Evolutionary conservation across 2,113 vertebrate species (phyloP).

Genomic region (Saguinus midas): DNA sequence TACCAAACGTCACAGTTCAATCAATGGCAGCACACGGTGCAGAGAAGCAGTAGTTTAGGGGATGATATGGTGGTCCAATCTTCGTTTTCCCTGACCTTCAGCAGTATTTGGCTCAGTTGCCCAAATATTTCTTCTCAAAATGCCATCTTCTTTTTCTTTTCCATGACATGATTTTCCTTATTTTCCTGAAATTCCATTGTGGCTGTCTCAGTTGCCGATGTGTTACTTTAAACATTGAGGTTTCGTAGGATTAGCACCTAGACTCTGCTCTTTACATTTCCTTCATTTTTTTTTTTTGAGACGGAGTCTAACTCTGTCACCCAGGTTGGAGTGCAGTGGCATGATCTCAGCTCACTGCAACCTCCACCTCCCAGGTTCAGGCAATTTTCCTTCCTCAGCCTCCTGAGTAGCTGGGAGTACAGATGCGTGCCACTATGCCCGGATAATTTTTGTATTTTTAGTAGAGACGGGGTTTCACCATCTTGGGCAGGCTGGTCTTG

Average conservation of each 20-base stretch:
- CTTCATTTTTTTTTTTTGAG: not conserved
- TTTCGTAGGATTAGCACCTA: not conserved
- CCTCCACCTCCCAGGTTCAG: too few species aligned
- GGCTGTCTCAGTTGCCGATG: not conserved
- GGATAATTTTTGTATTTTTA: too few species aligned
- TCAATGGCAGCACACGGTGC: not conserved
- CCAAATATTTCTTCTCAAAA: not conserved
- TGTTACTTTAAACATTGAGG: not conserved
- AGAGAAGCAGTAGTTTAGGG: not conserved
- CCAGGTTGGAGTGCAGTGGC: too few species aligned
- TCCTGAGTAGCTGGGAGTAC: too few species aligned
- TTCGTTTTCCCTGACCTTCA: not conserved
- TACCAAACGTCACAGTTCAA: not conserved
- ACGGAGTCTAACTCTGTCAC: too few species aligned
- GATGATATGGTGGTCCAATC: rapidly evolving
- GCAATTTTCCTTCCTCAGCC: too few species aligned
- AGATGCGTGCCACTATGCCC: rapidly evolving
- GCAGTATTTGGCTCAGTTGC: not conserved
- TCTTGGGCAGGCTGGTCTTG: too few species aligned
- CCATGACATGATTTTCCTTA: not conserved
- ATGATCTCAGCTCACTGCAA: too few species aligned
- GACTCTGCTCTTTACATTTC: not conserved
- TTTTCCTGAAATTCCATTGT: not conserved
- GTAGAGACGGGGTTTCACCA: too few species aligned
- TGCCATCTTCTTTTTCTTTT: not conserved